Evolutionary conservation across 2,888 invertebrate species (phyloP).

Genomic region (Strigamia transsilvanica): DNA sequence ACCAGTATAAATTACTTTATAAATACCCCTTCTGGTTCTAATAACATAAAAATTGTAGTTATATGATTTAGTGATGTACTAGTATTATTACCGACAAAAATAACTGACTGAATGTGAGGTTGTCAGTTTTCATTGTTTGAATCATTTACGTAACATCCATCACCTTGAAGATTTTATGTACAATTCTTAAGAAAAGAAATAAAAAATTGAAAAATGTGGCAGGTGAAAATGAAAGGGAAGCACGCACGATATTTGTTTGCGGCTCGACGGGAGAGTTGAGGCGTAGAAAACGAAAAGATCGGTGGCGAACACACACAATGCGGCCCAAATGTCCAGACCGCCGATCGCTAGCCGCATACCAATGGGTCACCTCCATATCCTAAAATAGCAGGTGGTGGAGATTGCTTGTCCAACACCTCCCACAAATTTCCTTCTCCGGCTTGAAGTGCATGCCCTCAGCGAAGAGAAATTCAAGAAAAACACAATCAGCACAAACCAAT

Average conservation of each 20-base stretch:
- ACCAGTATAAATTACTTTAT: too few species aligned
- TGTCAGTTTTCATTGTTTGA: too few species aligned
- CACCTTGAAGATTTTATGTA: too few species aligned
- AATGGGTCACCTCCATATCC: slow-evolving; percentile 40
- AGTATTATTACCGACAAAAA: too few species aligned
- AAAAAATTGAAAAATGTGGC: neutral
- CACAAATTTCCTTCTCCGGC: slow-evolving; percentile 32
- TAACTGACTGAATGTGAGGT: too few species aligned
- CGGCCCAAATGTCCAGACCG: slow-evolving; percentile 42
- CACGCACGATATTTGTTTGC: slow-evolving; percentile 36
- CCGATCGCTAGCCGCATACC: slow-evolving; percentile 35
- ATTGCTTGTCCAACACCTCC: slow-evolving; percentile 33
- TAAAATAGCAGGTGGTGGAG: slow-evolving; percentile 36
- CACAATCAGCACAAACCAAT: slow-evolving; percentile 42
- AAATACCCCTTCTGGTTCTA: too few species aligned
- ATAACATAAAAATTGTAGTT: too few species aligned
- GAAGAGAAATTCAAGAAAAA: slow-evolving; percentile 26
- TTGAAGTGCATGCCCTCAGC: slow-evolving; percentile 17
- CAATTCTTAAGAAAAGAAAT: neutral
- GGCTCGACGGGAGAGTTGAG: slow-evolving; percentile 38
- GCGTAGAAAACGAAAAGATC: slow-evolving; percentile 39
- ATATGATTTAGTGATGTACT: too few species aligned
- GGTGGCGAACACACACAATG: slow-evolving; percentile 31
- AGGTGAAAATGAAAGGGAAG: slow-evolving; percentile 22
- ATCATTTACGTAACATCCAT: too few species aligned